Conservation (phyloP, 2,113 vertebrate species). For the Copsychus sechellarum region DNA sequence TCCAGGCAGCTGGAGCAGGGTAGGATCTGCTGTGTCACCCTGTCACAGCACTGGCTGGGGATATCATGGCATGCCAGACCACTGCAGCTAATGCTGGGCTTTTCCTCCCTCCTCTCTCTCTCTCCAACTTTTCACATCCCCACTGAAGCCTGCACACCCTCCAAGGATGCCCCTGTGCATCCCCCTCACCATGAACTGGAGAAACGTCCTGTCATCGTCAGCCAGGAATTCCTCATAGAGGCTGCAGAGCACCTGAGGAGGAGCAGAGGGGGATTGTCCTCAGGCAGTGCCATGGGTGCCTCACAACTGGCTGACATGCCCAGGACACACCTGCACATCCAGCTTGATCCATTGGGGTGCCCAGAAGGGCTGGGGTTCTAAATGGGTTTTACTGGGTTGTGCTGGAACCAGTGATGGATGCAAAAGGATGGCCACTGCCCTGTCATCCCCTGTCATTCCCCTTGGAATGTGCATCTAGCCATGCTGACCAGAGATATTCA, state of each 20-base stretch:
- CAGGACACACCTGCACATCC: not conserved
- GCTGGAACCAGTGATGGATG: not conserved
- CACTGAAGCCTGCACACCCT: not conserved
- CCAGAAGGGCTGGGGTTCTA: not conserved
- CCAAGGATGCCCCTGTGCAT: rapidly evolving
- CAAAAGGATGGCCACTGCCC: not conserved
- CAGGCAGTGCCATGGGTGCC: not conserved
- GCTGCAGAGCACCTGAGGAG: constrained; percentile 64
- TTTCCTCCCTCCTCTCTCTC: not conserved
- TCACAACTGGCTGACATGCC: not conserved
- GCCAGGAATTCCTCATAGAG: constrained; percentile 72
- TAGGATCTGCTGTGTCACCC: not conserved
- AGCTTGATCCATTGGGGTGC: not conserved
- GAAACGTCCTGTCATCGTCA: constrained; percentile 67
- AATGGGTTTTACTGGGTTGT: not conserved
- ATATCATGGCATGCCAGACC: rapidly evolving
- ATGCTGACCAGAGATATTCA: not conserved
- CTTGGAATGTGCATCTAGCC: not conserved
- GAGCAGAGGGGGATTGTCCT: not conserved
- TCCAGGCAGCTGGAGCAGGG: not conserved
- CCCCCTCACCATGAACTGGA: constrained; percentile 69
- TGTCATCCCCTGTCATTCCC: not conserved
- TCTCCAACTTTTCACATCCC: not conserved
- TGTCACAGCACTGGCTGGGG: rapidly evolving
- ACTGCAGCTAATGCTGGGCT: not conserved